These are phyloP conservation scores for Ianthella basta DNA, from an alignment of 37 sponge, comb jelly and placozoan genomes.

Conservation along the genomic window DNA sequence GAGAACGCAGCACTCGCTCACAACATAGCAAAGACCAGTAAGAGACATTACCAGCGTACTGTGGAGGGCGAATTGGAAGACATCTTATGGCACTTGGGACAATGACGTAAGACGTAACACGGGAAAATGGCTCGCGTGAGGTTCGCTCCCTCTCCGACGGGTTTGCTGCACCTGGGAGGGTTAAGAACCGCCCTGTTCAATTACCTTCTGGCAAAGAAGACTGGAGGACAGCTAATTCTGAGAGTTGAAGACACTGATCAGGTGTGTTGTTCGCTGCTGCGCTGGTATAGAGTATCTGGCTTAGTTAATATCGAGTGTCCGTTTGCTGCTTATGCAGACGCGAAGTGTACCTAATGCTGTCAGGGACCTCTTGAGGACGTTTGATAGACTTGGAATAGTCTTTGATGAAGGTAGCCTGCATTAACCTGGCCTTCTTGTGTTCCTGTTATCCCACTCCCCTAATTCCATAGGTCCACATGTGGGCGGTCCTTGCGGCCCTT, in stretches of 20 bases:
- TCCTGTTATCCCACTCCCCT: neutral
- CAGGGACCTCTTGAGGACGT: slow-evolving; percentile 34
- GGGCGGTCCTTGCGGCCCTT: slow-evolving; percentile 69
- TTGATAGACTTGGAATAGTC: slow-evolving; percentile 64
- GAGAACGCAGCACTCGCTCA: too few species aligned
- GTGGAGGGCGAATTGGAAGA: too few species aligned
- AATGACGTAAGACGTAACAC: neutral
- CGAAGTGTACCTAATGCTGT: slow-evolving; percentile 56
- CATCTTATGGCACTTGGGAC: too few species aligned
- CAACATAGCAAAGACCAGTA: too few species aligned
- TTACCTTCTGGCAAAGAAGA: slow-evolving; percentile 74
- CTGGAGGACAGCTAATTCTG: slow-evolving; percentile 62
- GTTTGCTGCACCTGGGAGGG: slow-evolving; percentile 85
- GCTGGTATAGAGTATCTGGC: too few species aligned
- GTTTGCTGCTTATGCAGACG: slow-evolving; percentile 22
- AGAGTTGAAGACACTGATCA: slow-evolving; percentile 90
- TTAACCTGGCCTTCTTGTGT: neutral
- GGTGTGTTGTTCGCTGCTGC: neutral
- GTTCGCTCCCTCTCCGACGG: slow-evolving; percentile 94
- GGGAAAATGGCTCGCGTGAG: slow-evolving; percentile 68
- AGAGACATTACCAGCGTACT: too few species aligned
- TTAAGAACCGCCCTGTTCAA: slow-evolving; percentile 87
- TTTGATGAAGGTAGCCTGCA: slow-evolving; percentile 65
- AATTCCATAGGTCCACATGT: slow-evolving; percentile 29
- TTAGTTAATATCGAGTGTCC: neutral